Evolutionary conservation across 2,797 vertebrate species (phyloP), one percentile per base, ranked within the genome.

Genomic region (Gymnoscopelus microlampas): DNA sequence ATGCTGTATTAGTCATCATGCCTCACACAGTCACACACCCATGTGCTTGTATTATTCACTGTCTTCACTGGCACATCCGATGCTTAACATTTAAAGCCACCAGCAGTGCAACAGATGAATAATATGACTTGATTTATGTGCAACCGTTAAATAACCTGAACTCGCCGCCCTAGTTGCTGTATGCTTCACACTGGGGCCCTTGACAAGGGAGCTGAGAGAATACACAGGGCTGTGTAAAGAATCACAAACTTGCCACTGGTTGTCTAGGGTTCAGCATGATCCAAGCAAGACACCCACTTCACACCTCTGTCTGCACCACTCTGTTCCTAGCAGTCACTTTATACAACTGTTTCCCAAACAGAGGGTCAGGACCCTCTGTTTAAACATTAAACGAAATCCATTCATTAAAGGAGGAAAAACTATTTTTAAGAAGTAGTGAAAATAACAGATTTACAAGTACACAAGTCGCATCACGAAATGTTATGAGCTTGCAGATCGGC

Each of bases 221-320:
- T 12, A 73, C 53, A 60, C 66, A 56, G 60, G 0, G 0, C 15
- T 63, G 66, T 80, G 76, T 72, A 61, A 80, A 74, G 15, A 68
- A 23, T 11, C 14, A 39, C 44, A 14, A 60, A 59, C 62, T 6
- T 75, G 71, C 55, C 49, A 56, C 8, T 11, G 65, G 47, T 15
- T 1, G 3, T 73, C 23, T 65, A 62, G 61, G 60, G 68, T 44
- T 10, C 39, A 44, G 39, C 39, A 10, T 19, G 48, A 75, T 63
- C 15, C 35, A 15, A 14, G 39, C 54, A 56, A 15, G 60, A 61
- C 48, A 57, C 56, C 51, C 58, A 48, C 56, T 54, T 77, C 8
- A 54, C 80, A 80, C 69, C 80, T 78, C 66, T 19, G 67, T 78
- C 66, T 19, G 67, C 71, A 64, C 71, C 80, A 57, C 56, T 5